phyloP scores from a whole-genome alignment of 2,888 invertebrate species.

The Caenorhabditis panamensis region DNA sequence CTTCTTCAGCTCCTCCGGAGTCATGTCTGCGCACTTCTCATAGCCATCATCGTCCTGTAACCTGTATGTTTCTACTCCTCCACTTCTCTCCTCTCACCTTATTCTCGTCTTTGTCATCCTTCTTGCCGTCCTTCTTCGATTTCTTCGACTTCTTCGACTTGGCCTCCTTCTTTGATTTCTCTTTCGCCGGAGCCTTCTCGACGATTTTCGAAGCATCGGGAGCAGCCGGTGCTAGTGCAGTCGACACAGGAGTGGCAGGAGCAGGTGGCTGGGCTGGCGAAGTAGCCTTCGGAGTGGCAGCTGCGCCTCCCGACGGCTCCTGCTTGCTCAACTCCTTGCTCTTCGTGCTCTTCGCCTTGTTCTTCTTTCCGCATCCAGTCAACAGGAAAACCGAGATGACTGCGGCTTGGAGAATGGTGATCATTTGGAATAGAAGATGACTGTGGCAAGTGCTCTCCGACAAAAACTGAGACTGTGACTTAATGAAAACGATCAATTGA shows the following conservation, averaged over 20 bases:
- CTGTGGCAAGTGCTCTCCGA: slow-evolving; percentile 23
- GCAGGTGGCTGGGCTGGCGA: background rate
- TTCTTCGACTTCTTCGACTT: slow-evolving; percentile 7
- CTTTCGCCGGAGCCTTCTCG: slow-evolving; percentile 10
- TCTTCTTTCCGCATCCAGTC: slow-evolving; percentile 13
- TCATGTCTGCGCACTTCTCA: slow-evolving; percentile 46
- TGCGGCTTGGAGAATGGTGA: background rate
- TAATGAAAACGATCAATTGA: background rate
- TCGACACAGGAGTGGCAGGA: background rate
- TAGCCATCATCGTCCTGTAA: slow-evolving; percentile 27
- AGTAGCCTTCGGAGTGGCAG: background rate
- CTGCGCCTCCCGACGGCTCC: background rate
- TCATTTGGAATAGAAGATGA: slow-evolving; percentile 12
- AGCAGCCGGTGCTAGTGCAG: background rate
- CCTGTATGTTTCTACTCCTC: background rate
- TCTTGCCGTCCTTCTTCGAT: slow-evolving; percentile 19
- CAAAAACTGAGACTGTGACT: slow-evolving; percentile 2
- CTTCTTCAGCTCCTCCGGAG: slow-evolving; percentile 39
- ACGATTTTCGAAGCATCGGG: slow-evolving; percentile 6
- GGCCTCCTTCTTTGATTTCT: slow-evolving; percentile 14
- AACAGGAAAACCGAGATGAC: background rate
- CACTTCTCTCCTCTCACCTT: background rate
- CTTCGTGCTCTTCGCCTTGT: slow-evolving; percentile 6
- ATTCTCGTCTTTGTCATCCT: slow-evolving; percentile 23
- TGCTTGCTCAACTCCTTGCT: slow-evolving; percentile 19